Percentiles rank a stretch among this genome's conserved stretches.
Conservation (phyloP, 2,113 vertebrate species). For the Oceanodroma tethys region DNA sequence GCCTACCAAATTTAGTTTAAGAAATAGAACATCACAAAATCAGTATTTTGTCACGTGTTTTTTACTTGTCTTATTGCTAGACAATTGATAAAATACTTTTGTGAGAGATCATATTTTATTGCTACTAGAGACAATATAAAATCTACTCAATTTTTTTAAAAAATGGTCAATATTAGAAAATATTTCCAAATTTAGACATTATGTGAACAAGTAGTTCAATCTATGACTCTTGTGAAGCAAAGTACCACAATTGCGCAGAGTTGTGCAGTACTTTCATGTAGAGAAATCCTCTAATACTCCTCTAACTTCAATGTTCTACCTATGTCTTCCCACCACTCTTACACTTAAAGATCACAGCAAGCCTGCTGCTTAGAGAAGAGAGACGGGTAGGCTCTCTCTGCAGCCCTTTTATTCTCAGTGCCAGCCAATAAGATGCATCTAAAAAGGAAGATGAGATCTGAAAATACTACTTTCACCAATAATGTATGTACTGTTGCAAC, state of each 20-base stretch:
- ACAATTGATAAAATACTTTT: neutral
- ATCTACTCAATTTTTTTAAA: neutral
- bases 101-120: neutral
- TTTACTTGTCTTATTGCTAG: neutral
- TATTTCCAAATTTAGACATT: neutral
- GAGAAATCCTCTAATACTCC: neutral
- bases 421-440: neutral
- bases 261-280: neutral
- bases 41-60: neutral
- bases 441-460: neutral
- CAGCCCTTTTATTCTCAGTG: neutral
- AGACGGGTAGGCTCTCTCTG: neutral
- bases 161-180: neutral
- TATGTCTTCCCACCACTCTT: neutral
- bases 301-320: neutral
- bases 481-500: neutral
- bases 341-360: neutral
- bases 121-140: neutral
- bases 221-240: neutral
- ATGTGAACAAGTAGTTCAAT: neutral
- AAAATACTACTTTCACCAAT: neutral
- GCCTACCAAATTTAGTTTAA: neutral
- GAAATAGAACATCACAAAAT: neutral
- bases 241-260: neutral
- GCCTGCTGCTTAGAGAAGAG: neutral